These are phyloP conservation scores for Sanderia malayensis DNA, from an alignment of 30 jellyfish, hydroid and myxozoan species.

Conservation along the genomic window DNA sequence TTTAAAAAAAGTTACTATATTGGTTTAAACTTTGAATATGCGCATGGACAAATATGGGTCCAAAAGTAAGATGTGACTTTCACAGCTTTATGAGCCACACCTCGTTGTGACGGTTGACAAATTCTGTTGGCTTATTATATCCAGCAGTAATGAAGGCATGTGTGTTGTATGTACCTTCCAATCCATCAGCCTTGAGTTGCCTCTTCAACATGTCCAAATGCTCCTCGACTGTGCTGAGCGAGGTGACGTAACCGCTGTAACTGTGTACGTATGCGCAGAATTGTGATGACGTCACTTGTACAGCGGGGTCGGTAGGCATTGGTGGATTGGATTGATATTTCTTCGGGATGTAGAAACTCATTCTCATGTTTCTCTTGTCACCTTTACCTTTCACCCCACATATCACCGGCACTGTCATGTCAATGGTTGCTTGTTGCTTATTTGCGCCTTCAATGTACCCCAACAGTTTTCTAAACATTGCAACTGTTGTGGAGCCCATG, in stretches of 20 bases:
- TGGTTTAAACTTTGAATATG: too few species aligned
- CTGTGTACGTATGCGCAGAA: slow-evolving; percentile 58
- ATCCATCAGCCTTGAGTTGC: slow-evolving; percentile 42
- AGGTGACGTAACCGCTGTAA: slow-evolving; percentile 27
- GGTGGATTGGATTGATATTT: slow-evolving; percentile 28
- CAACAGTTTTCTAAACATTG: slow-evolving; percentile 41
- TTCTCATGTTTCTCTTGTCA: slow-evolving; percentile 1
- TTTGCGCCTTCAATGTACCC: slow-evolving; percentile 49
- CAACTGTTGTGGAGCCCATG: not conserved
- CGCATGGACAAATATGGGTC: too few species aligned
- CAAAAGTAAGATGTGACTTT: too few species aligned
- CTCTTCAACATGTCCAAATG: slow-evolving; percentile 28
- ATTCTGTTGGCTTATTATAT: slow-evolving; percentile 34
- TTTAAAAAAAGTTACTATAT: too few species aligned
- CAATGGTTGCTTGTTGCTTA: slow-evolving; percentile 5
- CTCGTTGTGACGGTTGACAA: slow-evolving; percentile 55
- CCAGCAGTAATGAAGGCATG: slow-evolving; percentile 35
- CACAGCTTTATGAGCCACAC: slow-evolving; percentile 31
- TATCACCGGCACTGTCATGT: slow-evolving; percentile 66
- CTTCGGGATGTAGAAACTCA: slow-evolving; percentile 63
- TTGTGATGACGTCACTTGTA: not conserved
- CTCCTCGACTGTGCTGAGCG: not conserved
- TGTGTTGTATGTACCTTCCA: slow-evolving; percentile 4
- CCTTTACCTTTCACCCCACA: slow-evolving; percentile 13
- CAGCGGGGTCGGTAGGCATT: slow-evolving; percentile 18